Conservation (phyloP, 2,888 invertebrate species). For the Drosophila nr. fundita region DNA sequence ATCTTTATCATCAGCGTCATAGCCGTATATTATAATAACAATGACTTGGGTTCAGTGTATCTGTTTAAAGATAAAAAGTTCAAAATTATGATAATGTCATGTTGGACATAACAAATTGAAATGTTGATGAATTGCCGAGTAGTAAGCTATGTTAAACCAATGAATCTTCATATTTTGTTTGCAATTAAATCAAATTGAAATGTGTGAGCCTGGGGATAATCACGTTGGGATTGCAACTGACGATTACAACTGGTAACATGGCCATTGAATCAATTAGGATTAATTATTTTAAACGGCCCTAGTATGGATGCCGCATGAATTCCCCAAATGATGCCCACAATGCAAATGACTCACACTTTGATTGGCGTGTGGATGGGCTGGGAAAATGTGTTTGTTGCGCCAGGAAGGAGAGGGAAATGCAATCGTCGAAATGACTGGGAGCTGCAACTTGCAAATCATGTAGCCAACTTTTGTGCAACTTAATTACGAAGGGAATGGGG, state of each 20-base stretch:
- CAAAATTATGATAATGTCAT: neutral
- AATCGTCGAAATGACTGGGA: conserved; percentile 20
- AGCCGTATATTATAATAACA: neutral
- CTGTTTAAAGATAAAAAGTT: neutral
- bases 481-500: conserved; percentile 56
- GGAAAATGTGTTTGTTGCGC: neutral
- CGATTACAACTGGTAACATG: conserved; percentile 32
- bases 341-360: conserved; percentile 40
- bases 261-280: conserved; percentile 69
- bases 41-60: neutral
- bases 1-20: neutral
- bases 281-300: conserved; percentile 73
- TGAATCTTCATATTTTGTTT: neutral
- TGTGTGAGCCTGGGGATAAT: neutral
- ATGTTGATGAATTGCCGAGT: neutral
- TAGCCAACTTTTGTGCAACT: conserved; percentile 69
- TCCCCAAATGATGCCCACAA: conserved; percentile 3
- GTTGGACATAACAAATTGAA: neutral
- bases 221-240: neutral
- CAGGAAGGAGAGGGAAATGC: neutral
- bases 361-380: conserved; percentile 22
- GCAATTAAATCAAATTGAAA: neutral
- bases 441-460: conserved; percentile 63
- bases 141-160: neutral
- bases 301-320: conserved; percentile 1